Percentiles rank a stretch among this genome's conserved stretches.
Conservation (phyloP, 2,797 vertebrate species). For the Halcyon smyrnensis region DNA sequence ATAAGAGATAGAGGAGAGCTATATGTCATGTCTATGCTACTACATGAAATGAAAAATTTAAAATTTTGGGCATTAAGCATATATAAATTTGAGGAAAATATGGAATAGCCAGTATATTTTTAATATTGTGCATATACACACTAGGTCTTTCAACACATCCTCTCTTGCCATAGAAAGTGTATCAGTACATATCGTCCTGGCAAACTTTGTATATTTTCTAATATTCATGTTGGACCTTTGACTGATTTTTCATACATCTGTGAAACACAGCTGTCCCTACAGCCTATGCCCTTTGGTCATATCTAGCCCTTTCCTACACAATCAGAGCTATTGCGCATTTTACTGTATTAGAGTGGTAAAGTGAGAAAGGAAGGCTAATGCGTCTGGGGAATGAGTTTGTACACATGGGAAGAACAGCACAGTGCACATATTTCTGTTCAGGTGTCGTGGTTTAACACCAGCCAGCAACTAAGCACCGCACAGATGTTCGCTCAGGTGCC, state of each 20-base stretch:
- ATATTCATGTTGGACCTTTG: background rate
- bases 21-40: background rate
- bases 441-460: background rate
- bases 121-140: background rate
- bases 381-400: background rate
- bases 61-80: background rate
- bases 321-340: background rate
- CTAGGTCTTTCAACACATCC: background rate
- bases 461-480: background rate
- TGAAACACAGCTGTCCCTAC: background rate
- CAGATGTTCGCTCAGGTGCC: background rate
- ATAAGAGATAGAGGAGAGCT: background rate
- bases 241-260: background rate
- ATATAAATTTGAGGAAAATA: background rate
- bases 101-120: background rate
- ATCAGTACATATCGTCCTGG: background rate
- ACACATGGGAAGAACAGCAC: fast-evolving
- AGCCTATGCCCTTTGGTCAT: background rate
- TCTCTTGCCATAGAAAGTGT: background rate
- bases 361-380: background rate
- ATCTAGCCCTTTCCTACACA: background rate
- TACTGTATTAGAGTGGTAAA: background rate
- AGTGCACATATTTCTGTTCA: background rate
- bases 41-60: background rate
- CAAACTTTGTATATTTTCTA: background rate